These are phyloP conservation scores for Silurus glanis DNA, from an alignment of 2,113 vertebrate genomes.

Conservation along the genomic window DNA sequence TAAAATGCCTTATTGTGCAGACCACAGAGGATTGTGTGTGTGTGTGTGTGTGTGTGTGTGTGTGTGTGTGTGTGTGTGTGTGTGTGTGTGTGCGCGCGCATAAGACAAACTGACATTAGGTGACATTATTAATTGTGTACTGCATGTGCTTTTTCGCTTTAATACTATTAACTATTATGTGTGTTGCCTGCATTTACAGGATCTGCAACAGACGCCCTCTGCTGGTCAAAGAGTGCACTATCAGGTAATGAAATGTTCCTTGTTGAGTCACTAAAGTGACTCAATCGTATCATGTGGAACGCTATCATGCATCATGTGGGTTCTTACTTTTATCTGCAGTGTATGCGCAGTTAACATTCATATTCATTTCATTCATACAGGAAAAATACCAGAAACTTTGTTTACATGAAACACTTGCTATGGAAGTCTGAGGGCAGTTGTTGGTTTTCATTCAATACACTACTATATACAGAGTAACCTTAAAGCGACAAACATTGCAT, in stretches of 20 bases:
- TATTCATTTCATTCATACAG: not conserved
- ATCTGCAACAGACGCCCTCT: conserved; percentile 75
- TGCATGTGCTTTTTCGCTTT: not conserved
- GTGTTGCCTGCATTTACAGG: conserved; percentile 63
- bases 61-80: too few relatives aligned
- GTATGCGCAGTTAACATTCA: not conserved
- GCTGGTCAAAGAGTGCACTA: conserved; percentile 90
- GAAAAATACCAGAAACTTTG: not conserved
- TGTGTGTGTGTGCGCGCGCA: not conserved
- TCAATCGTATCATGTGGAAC: not conserved
- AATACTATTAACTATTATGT: conserved; percentile 33
- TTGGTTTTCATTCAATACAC: not conserved
- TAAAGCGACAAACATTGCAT: not conserved
- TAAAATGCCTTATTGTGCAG: not conserved
- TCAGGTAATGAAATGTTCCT: conserved; percentile 72
- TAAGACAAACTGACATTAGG: not conserved
- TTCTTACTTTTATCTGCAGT: not conserved
- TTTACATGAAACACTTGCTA: not conserved
- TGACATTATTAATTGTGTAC: not conserved
- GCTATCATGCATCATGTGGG: not conserved
- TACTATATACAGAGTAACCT: not conserved
- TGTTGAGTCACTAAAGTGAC: not conserved
- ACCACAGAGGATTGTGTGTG: too few relatives aligned
- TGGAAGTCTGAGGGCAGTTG: not conserved
- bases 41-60: too few relatives aligned